phyloP scores from a whole-genome alignment of 2,888 invertebrate species.

The Panzeria rudis region DNA sequence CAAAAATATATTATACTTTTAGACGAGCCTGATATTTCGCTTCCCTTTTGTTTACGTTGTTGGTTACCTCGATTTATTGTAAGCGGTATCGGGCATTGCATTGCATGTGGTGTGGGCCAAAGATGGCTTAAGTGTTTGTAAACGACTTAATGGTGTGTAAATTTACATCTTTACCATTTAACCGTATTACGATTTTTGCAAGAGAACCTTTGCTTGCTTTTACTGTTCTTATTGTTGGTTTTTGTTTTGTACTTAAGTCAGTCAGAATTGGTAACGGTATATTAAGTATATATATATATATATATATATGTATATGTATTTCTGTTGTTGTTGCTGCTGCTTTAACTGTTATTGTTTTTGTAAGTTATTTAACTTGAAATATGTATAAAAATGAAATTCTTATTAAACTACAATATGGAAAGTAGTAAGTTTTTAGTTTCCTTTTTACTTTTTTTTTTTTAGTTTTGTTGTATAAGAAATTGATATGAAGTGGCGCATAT shows the following conservation, averaged over 20 bases:
- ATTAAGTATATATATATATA: constrained; percentile 38
- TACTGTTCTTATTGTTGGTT: constrained; percentile 17
- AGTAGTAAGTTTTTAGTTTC: constrained; percentile 5
- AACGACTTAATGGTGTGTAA: constrained; percentile 83
- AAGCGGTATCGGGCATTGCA: background rate
- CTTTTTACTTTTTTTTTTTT: background rate
- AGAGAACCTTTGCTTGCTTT: constrained; percentile 39
- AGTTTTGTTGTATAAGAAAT: constrained; percentile 31
- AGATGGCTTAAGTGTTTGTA: constrained; percentile 75
- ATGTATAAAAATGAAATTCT: constrained; percentile 15
- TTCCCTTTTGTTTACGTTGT: background rate
- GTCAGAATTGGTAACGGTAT: constrained; percentile 47
- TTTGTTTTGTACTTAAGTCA: constrained; percentile 25
- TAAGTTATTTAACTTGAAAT: background rate
- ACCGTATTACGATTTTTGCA: constrained; percentile 63
- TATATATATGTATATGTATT: constrained; percentile 21
- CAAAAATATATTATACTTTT: too few relatives aligned
- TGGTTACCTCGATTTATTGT: constrained; percentile 6
- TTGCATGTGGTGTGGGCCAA: background rate
- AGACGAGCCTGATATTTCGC: background rate
- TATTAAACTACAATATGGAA: constrained; percentile 46
- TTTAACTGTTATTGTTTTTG: constrained; percentile 1
- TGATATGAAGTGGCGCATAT: constrained; percentile 50
- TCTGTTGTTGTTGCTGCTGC: background rate
- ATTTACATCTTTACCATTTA: constrained; percentile 75